Base-by-base conservation (phyloP, 2,113 vertebrate genomes). In the Paedocypris sp. region DNA sequence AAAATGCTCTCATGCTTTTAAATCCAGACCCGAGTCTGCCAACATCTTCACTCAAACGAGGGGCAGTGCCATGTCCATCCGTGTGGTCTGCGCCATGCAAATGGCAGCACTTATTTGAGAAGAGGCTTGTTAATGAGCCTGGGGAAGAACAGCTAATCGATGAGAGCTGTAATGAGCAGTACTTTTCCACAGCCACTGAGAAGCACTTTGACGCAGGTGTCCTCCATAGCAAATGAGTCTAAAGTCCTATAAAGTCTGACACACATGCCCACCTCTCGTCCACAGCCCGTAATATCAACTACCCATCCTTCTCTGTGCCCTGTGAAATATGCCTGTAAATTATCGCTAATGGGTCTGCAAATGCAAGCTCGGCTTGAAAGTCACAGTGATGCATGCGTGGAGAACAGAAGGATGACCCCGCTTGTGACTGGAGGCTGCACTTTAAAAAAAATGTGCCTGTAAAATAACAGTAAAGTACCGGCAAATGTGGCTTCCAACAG, bases 291-390 rank as follows among this genome's bases (percentile, higher is more conserved):
- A 73, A 39, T 32, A 35, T 33, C 41, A 15, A 49, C 29, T 19
- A 81, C 79, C 71, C 74, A 81, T 79, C 73, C 12, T 29, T 20
- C 60, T 9, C 33, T 35, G 2, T 1, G 22, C 65, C 67, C 49
- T 48, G 42, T 73, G 77, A 77, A 75, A 78, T 78, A 79, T 73
- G 76, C 71, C 75, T 53, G 66, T 62, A 70, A 61, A 69, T 25
- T 71, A 76, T 68, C 72, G 59, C 67, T 79, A 79, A 80, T 79
- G 77, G 69, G 65, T 33, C 69, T 18, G 23, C 67, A 64, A 79
- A 69, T 68, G 73, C 66, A 54, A 66, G 68, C 63, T 18, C 45
- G 9, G 25, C 31, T 69, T 63, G 4, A 3, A 66, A 57, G 67
- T 72, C 69, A 29, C 35, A 54, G 45, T 75, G 73, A 79, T 71